Percentiles rank a stretch among this genome's conserved stretches.
Evolutionary conservation across 2,888 invertebrate species (phyloP).

Genomic region (Galeopsomyia nigrocyanea): DNA sequence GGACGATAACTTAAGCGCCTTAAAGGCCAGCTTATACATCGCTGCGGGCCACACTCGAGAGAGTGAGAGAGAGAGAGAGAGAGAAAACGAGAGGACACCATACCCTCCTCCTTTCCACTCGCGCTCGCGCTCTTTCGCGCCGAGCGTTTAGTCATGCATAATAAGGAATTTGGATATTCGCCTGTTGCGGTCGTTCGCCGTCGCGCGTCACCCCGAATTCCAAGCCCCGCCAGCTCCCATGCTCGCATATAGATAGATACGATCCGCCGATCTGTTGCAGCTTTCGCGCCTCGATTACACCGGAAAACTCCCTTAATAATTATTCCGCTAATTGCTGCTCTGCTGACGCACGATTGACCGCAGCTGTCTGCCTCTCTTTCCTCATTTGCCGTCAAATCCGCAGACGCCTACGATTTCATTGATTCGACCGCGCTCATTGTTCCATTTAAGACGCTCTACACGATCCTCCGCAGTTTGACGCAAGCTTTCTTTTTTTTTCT

Average conservation of each 20-base stretch:
- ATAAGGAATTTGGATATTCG: conserved; percentile 41
- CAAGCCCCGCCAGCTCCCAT: conserved; percentile 36
- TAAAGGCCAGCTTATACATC: conserved; percentile 4
- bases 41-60: not conserved
- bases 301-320: conserved; percentile 39
- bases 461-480: too few relatives aligned
- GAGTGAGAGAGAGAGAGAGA: not conserved
- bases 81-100: not conserved
- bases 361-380: not conserved
- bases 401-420: too few relatives aligned
- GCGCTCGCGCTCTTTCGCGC: not conserved
- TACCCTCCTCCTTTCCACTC: too few relatives aligned
- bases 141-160: conserved; percentile 12
- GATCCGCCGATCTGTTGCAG: not conserved
- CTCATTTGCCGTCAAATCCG: too few relatives aligned
- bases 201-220: conserved; percentile 20
- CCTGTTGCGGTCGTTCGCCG: conserved; percentile 43
- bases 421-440: too few relatives aligned
- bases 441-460: too few relatives aligned
- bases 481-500: too few relatives aligned
- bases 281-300: conserved; percentile 3
- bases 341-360: conserved; percentile 1
- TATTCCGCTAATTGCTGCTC: conserved; percentile 27
- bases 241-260: too few relatives aligned
- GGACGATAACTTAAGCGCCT: conserved; percentile 34